phyloP scores from a whole-genome alignment of 2,113 vertebrate genomes.

The Copsychus sechellarum region DNA sequence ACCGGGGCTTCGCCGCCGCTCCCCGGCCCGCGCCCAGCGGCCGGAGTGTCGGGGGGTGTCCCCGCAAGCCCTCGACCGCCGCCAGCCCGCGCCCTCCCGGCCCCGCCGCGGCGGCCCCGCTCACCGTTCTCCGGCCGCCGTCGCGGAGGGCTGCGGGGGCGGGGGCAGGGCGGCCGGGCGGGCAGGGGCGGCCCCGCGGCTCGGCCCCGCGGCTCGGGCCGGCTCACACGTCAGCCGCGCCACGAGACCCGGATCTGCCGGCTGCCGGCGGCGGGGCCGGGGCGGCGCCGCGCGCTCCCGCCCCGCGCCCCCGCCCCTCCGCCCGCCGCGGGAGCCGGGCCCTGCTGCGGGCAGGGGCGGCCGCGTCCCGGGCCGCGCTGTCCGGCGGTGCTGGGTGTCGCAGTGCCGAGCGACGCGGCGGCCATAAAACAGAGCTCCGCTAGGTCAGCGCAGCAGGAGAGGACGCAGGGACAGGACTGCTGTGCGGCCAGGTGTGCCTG shows the following conservation, averaged over 20 bases:
- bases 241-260: too few species aligned
- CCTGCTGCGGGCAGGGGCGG: neutral
- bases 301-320: neutral
- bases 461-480: neutral
- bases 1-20: neutral
- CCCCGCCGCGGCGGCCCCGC: neutral
- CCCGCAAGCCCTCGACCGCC: neutral
- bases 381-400: neutral
- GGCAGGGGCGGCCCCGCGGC: too few species aligned
- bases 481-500: neutral
- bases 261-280: too few species aligned
- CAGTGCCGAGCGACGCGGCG: neutral
- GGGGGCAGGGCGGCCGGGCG: too few species aligned
- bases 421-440: neutral
- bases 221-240: too few species aligned
- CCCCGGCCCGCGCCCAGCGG: neutral
- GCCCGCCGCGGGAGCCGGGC: neutral
- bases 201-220: too few species aligned
- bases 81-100: neutral
- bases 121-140: neutral
- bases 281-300: neutral
- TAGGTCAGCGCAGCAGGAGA: neutral
- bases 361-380: rapidly evolving
- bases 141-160: neutral
- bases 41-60: neutral